Conservation (phyloP, 2,113 vertebrate species). For the Phyllopteryx taeniolatus region DNA sequence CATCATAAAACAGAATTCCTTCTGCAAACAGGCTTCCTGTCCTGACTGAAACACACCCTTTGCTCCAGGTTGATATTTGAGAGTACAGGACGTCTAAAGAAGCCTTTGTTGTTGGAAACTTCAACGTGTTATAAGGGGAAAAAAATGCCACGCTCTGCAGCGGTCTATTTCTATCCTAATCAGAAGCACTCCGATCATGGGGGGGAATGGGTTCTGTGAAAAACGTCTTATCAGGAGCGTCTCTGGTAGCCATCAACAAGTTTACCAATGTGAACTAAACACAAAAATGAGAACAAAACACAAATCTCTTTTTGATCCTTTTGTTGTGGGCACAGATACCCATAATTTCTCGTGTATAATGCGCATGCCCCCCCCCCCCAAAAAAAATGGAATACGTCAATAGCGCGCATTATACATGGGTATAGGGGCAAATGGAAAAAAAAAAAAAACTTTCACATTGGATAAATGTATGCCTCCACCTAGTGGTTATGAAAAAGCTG, state of each 20-base stretch:
- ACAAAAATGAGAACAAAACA: constrained; percentile 42
- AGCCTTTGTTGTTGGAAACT: not conserved
- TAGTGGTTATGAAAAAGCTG: too few relatives aligned
- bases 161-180: constrained; percentile 17
- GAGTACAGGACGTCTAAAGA: constrained; percentile 1
- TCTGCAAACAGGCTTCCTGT: not conserved
- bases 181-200: constrained; percentile 5
- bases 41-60: not conserved
- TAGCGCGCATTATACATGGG: too few relatives aligned
- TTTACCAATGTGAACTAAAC: constrained; percentile 15
- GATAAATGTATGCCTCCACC: too few relatives aligned
- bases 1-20: constrained; percentile 1
- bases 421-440: too few relatives aligned
- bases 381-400: too few relatives aligned
- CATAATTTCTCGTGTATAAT: too few relatives aligned
- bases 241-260: constrained; percentile 9
- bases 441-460: too few relatives aligned
- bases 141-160: constrained; percentile 11
- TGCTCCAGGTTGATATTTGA: constrained; percentile 39
- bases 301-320: constrained; percentile 36
- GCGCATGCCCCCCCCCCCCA: too few relatives aligned
- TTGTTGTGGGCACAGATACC: constrained; percentile 12
- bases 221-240: constrained; percentile 10
- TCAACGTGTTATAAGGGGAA: not conserved
- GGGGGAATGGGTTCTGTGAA: not conserved